Evolutionary conservation across 2,113 vertebrate genomes (phyloP), one percentile per base, ranked within the genome.

Genomic region (cat (Felis catus)): DNA sequence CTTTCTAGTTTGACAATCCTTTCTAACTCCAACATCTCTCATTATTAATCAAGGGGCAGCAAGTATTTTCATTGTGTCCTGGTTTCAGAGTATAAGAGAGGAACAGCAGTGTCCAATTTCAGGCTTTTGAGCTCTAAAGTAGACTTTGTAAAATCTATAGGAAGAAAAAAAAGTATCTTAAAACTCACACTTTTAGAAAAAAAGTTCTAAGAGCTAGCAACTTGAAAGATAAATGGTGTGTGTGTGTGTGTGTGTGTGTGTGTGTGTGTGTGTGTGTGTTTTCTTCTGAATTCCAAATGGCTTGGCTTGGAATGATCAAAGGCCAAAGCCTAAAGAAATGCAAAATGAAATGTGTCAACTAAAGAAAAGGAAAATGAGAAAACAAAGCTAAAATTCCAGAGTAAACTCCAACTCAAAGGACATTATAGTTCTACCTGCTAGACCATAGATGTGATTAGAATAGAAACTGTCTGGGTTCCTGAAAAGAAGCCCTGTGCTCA

Each of bases 281-380:
- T 90, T 31, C 7, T 92, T 92, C 66, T 95, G 61, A 83, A 79
- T 91, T 96, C 36, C 16, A 88, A 91, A 89, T 36, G 18, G 3
- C 6, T 81, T 94, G 36, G 13, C 33, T 85, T 91, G 4, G 19
- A 10, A 94, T 58, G n/a, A 88, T 48, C 23, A 76, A 58, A 36
- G 82, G 80, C 14, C 21, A 78, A 68, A 79, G 5, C 1, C 7
- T 23, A 45, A 78, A 86, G 58, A 90, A 87, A 86, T 45, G 29
- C 33, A 85, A 79, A 82, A 74, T 70, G 31, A 91, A 91, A 1
- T 13, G 4, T 74, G 39, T 73, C 36, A 36, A 51, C 33, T 45
- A n/a, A 85, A 45, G 15, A 74, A 76, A 86, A 61, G 66, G 2
- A 70, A 63, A 53, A 33, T 39, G 19, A 61, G 33, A 81, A 89